Evolutionary conservation across 2,888 invertebrate genomes (phyloP).

Genomic region (Autographa pulchrina): DNA sequence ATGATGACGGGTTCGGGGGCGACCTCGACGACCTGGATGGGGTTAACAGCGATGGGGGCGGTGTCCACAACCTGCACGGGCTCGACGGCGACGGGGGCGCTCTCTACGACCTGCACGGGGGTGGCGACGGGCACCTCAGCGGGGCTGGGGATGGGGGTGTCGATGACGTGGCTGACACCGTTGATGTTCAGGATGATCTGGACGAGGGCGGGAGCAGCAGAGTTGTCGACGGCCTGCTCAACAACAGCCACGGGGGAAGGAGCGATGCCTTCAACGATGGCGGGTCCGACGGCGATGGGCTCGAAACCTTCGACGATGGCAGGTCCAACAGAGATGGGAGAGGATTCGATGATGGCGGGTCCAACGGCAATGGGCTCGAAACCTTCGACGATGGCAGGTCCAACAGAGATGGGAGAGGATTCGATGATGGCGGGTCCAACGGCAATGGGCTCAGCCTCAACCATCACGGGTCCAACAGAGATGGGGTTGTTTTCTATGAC

Average conservation of each 20-base stretch:
- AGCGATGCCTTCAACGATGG: conserved; percentile 20
- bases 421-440: conserved; percentile 52
- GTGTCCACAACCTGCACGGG: conserved; percentile 13
- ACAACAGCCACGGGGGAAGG: neutral
- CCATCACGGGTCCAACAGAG: conserved; percentile 45
- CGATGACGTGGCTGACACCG: conserved; percentile 44
- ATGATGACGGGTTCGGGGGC: conserved; percentile 27
- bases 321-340: conserved; percentile 32
- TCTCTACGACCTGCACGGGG: conserved; percentile 14
- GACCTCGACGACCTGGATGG: conserved; percentile 22
- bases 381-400: conserved; percentile 39
- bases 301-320: conserved; percentile 17
- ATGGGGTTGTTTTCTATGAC: conserved; percentile 48
- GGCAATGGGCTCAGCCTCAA: conserved; percentile 26
- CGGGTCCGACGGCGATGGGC: conserved; percentile 30
- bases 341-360: conserved; percentile 25
- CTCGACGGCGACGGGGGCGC: conserved; percentile 21
- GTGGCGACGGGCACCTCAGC: conserved; percentile 20
- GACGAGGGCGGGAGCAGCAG: conserved; percentile 58
- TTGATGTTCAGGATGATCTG: conserved; percentile 72
- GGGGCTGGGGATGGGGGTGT: conserved; percentile 25
- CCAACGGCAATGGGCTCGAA: conserved; percentile 32
- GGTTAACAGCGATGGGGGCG: neutral
- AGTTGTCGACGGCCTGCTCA: conserved; percentile 16
- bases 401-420: conserved; percentile 29